Base-by-base conservation (phyloP, 2,888 invertebrate species). In the Caenorhabditis wallacei region DNA sequence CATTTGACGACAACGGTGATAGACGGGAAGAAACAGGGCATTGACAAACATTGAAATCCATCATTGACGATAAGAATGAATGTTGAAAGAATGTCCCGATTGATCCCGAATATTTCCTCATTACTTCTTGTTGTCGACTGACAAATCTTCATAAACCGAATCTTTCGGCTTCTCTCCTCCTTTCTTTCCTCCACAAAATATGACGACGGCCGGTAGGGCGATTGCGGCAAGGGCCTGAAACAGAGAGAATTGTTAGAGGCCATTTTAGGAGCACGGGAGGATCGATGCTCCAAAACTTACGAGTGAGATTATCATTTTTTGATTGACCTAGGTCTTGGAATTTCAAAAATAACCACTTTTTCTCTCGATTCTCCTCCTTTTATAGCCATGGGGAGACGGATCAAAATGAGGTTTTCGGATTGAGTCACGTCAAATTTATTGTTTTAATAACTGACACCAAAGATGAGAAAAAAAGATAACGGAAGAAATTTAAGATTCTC, bases 151-250 rank as follows among this genome's bases (percentile, higher is more conserved):
- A 43, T 70, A 70, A 20, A 70, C 57, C 2, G 40, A 43, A 22
- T 70, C 70, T 11, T 70, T 48, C 13, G 56, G 56, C 46, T 69
- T 56, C n/a, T 69, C 51, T 43, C 26, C 18, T 7, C 26, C 24
- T 24, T 69, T 69, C 56, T 69, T 69, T 54, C 69, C 54, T 69
- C 69, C 69, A 22, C 54, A 54, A 40, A 43, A 43, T 24, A 69
- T 40, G 24, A n/a, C n/a, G 13, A 56, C 48, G 48, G 57, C 48
- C 24, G 56, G 46, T 7, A 56, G 22, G 46, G 56, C 54, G 46
- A 46, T 56, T 24, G 22, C 40, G 69, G 56, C 26, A 56, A 56
- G 10, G 43, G 30, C 48, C 64, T 64, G 64, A 2, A 64, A 59
- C 3, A 40, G 2, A 10, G 2, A 10, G 2, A 8, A 10, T 40